These are phyloP conservation scores for Gymnarchus niloticus DNA, from an alignment of 2,113 vertebrate genomes.

Conservation along the genomic window DNA sequence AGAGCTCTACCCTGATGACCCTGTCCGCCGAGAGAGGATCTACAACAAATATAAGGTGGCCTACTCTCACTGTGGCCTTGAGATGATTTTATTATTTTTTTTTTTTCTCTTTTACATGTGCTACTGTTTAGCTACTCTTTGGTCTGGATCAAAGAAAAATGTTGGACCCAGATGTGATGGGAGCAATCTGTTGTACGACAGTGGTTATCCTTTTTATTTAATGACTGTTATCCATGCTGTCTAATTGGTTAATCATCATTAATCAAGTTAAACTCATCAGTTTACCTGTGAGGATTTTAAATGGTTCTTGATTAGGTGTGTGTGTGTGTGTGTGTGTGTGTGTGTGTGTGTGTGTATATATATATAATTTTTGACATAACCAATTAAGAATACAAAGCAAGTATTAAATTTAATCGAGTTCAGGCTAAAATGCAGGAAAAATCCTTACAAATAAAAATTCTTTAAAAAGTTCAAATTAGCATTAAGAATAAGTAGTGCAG, in stretches of 20 bases:
- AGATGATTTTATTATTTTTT: neutral
- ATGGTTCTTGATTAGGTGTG: neutral
- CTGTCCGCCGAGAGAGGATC: slow-evolving; percentile 61
- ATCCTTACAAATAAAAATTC: neutral
- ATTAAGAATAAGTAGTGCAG: neutral
- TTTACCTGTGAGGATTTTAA: neutral
- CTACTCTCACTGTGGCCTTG: no score
- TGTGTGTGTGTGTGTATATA: neutral
- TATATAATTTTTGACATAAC: neutral
- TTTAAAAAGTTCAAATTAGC: neutral
- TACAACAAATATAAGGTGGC: slow-evolving; percentile 82
- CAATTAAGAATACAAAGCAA: neutral
- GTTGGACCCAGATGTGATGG: neutral
- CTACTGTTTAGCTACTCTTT: neutral
- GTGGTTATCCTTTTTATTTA: neutral
- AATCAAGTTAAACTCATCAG: neutral
- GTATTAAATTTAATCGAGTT: neutral
- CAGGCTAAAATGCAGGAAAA: neutral
- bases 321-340: neutral
- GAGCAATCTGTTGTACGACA: neutral
- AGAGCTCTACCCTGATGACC: slow-evolving; percentile 69
- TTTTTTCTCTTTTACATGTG: no score
- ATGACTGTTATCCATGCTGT: neutral
- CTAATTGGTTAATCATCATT: neutral
- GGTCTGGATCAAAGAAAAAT: neutral